A percentile compares a stretch with the other conserved stretches of the same genome.
These are phyloP conservation scores for Geopemphigus sp. DNA, from an alignment of 1,140 invertebrate genomes.

Conservation along the genomic window DNA sequence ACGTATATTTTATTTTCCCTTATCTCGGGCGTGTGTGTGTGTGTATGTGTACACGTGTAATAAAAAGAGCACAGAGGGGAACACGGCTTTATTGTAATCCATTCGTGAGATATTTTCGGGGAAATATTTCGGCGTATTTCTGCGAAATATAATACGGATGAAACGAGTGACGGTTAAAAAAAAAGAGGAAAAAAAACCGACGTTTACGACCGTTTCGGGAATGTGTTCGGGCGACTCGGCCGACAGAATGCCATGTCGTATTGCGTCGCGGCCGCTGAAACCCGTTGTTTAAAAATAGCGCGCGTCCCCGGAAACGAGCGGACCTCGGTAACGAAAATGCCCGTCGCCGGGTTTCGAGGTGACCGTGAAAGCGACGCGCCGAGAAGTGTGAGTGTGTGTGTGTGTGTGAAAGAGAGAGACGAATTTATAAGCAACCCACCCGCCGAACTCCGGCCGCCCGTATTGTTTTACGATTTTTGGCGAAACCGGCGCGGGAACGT, in stretches of 20 bases:
- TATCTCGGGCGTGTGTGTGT: not conserved
- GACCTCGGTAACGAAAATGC: not conserved
- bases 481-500: constrained; percentile 19
- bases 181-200: not conserved
- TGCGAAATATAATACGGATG: not conserved
- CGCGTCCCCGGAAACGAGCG: not conserved
- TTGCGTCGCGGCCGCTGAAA: too few species aligned
- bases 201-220: not conserved
- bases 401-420: too few species aligned
- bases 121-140: not conserved
- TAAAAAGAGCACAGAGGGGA: not conserved
- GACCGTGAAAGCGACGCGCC: not conserved
- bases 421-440: too few species aligned
- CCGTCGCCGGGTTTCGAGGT: not conserved
- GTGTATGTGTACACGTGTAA: not conserved
- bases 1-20: not conserved
- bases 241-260: too few species aligned
- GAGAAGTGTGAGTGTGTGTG: too few species aligned
- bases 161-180: not conserved
- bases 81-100: constrained; percentile 2
- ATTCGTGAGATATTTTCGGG: not conserved
- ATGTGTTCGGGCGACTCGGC: too few species aligned
- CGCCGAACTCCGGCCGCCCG: too few species aligned
- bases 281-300: too few species aligned
- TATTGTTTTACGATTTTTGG: too few species aligned